Percentiles rank a stretch among this genome's conserved stretches.
phyloP scores from a whole-genome alignment of 1,140 invertebrate genomes.

The Cyrtorhinus lividipennis region DNA sequence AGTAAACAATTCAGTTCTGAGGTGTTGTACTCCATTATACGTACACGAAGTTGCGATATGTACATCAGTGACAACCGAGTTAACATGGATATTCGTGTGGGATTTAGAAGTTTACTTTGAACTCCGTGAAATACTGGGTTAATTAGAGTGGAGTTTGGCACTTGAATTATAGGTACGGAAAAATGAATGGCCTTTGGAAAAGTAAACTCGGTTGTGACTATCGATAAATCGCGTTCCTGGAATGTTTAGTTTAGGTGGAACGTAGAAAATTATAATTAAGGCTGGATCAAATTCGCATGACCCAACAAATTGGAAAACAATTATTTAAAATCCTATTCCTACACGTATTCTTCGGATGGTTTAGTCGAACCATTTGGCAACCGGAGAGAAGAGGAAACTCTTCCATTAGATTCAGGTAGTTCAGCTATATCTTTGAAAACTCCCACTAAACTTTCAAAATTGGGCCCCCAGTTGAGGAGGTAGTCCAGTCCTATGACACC shows the following conservation, averaged over 20 bases:
- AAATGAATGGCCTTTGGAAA: no score
- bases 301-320: not conserved
- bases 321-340: not conserved
- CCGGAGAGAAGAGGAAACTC: slow-evolving; percentile 23
- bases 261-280: no score
- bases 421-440: slow-evolving; percentile 94
- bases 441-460: slow-evolving; percentile 85
- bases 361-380: slow-evolving; percentile 25
- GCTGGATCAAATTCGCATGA: slow-evolving; percentile 1
- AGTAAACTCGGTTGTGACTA: no score
- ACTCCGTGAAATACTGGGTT: no score
- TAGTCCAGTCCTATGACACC: slow-evolving; percentile 78
- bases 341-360: slow-evolving; percentile 27
- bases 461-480: slow-evolving; percentile 87
- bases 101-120: no score
- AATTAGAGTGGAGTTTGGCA: no score
- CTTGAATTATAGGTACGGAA: no score
- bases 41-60: no score
- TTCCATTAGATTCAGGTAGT: slow-evolving; percentile 48
- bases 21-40: not conserved
- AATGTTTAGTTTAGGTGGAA: no score
- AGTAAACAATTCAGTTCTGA: not conserved
- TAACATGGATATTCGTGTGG: no score
- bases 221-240: no score
- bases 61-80: no score